Evolutionary conservation across 1,140 invertebrate species (phyloP).

Genomic region (Manduca sexta): DNA sequence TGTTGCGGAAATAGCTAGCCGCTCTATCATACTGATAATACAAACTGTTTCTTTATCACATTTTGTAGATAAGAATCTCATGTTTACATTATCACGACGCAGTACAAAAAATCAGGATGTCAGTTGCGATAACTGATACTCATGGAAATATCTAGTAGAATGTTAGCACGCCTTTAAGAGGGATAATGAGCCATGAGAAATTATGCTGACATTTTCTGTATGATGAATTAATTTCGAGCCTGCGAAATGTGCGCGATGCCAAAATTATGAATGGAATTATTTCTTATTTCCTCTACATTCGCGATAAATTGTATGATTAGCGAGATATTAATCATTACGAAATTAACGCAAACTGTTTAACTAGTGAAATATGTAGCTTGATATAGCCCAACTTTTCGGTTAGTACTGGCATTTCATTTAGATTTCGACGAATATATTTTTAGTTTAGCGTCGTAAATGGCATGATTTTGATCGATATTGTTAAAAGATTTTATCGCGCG

Average conservation of each 20-base stretch:
- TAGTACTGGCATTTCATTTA: no score
- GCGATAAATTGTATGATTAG: no score
- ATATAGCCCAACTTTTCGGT: no score
- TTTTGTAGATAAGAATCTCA: conserved; percentile 44
- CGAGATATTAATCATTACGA: no score
- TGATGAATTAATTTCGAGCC: background rate
- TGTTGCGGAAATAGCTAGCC: conserved; percentile 6
- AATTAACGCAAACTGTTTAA: no score
- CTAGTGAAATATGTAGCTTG: no score
- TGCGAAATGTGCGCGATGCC: background rate
- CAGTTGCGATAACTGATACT: conserved; percentile 39
- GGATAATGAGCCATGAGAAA: conserved; percentile 4
- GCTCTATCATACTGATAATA: conserved; percentile 43
- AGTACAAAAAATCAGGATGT: conserved; percentile 64
- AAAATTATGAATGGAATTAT: background rate
- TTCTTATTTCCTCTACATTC: no score
- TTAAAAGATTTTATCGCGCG: no score
- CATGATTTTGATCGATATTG: no score
- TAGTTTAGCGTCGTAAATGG: no score
- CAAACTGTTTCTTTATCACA: conserved; percentile 30
- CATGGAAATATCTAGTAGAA: conserved; percentile 22
- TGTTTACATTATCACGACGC: conserved; percentile 45
- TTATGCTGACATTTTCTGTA: conserved; percentile 1
- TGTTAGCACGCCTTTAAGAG: background rate
- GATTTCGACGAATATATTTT: no score